These are phyloP conservation scores for Parazoanthus atlanticus DNA, from an alignment of 92 coral and sea anemone species.

Conservation along the genomic window DNA sequence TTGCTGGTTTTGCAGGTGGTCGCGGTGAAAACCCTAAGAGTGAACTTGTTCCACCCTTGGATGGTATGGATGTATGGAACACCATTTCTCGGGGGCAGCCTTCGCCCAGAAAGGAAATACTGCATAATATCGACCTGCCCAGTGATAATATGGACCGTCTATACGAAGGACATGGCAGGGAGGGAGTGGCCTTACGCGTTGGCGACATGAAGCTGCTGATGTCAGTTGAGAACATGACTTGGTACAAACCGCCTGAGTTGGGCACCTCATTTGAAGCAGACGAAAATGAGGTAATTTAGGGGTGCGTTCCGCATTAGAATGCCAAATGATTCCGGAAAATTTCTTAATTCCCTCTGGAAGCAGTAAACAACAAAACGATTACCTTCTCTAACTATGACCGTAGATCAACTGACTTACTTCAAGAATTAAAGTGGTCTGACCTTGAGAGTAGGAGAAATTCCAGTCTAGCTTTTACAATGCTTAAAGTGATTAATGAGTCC, in stretches of 20 bases:
- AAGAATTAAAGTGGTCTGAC: too few species aligned
- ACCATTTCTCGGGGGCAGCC: conserved; percentile 71
- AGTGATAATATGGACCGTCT: neutral
- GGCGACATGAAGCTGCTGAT: conserved; percentile 75
- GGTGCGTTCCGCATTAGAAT: too few species aligned
- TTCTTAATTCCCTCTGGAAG: too few species aligned
- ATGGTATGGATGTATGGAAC: conserved; percentile 76
- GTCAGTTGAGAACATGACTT: conserved; percentile 60
- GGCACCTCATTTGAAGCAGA: conserved; percentile 1
- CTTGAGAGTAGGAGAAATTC: too few species aligned
- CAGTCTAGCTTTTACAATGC: too few species aligned
- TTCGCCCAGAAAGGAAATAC: conserved; percentile 78
- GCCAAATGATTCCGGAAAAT: too few species aligned
- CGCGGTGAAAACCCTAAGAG: neutral
- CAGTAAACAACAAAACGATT: too few species aligned
- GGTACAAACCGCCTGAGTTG: conserved; percentile 79
- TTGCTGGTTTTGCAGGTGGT: conserved; percentile 5
- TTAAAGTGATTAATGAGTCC: too few species aligned
- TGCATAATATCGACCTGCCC: conserved; percentile 75
- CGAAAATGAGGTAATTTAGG: conserved; percentile 6
- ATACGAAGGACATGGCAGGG: neutral
- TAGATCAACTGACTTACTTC: too few species aligned
- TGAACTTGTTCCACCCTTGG: conserved; percentile 47
- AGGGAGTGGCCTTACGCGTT: conserved; percentile 69
- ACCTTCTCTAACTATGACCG: too few species aligned